A percentile compares a stretch with the other conserved stretches of the same genome.
Conservation (phyloP, 2,797 vertebrate species). For the Neopelma chrysocephalum region DNA sequence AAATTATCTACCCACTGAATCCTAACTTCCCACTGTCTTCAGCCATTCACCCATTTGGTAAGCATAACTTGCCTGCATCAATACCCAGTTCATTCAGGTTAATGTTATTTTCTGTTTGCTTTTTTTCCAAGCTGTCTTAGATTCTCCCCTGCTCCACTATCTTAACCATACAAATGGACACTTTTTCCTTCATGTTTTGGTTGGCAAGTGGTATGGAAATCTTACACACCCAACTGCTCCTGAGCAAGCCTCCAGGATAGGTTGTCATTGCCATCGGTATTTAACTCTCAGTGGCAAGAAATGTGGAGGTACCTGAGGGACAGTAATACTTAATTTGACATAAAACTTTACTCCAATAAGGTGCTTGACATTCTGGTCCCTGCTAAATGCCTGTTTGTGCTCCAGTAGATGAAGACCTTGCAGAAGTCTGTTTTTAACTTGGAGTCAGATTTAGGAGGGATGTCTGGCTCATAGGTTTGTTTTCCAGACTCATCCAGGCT, state of each 20-base stretch:
- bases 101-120: background rate
- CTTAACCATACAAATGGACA: background rate
- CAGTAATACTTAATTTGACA: background rate
- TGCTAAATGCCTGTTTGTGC: background rate
- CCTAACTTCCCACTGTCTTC: background rate
- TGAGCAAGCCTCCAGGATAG: background rate
- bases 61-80: background rate
- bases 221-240: background rate
- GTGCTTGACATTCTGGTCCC: background rate
- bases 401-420: background rate
- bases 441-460: background rate
- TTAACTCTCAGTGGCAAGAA: background rate
- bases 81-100: background rate
- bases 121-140: background rate
- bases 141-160: background rate
- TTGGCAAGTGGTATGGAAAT: slow-evolving; percentile 16
- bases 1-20: background rate
- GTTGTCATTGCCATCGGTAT: background rate
- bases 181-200: background rate
- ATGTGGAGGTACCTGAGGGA: background rate
- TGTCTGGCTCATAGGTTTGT: background rate
- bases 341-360: background rate
- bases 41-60: background rate
- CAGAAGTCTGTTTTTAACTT: background rate
- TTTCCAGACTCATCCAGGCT: background rate